These are phyloP conservation scores for Egretta garzetta DNA, from an alignment of 2,113 vertebrate species.

Conservation along the genomic window DNA sequence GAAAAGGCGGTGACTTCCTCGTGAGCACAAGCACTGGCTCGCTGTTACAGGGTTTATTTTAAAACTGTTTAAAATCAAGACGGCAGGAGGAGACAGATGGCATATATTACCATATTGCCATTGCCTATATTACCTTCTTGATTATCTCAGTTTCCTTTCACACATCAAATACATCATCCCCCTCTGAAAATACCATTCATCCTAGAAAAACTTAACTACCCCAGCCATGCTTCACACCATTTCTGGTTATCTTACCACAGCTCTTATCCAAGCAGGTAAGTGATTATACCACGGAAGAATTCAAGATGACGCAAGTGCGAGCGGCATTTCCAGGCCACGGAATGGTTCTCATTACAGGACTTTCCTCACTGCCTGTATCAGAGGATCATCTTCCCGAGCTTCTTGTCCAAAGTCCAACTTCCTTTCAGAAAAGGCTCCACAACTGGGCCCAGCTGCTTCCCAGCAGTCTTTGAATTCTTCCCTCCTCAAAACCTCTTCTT, in stretches of 20 bases:
- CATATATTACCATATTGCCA: not conserved
- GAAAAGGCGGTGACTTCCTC: not conserved
- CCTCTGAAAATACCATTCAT: not conserved
- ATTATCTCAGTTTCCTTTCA: constrained; percentile 49
- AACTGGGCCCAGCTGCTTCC: not conserved
- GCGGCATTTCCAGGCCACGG: not conserved
- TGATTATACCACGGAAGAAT: not conserved
- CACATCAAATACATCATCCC: not conserved
- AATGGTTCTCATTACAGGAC: not conserved
- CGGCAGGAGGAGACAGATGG: constrained; percentile 25
- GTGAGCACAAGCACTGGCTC: not conserved
- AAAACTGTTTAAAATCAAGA: constrained; percentile 21
- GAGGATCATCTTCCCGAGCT: not conserved
- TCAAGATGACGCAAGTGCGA: not conserved
- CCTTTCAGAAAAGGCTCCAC: not conserved
- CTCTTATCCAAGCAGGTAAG: not conserved
- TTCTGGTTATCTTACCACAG: not conserved
- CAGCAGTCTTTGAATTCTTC: not conserved
- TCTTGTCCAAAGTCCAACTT: not conserved
- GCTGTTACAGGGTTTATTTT: not conserved
- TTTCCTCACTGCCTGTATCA: not conserved
- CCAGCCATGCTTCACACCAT: not conserved
- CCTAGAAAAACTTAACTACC: not conserved
- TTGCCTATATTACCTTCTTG: not conserved
- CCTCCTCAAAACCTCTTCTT: not conserved